phyloP scores from a whole-genome alignment of 2,113 vertebrate genomes.

The Corythornis vintsioides region DNA sequence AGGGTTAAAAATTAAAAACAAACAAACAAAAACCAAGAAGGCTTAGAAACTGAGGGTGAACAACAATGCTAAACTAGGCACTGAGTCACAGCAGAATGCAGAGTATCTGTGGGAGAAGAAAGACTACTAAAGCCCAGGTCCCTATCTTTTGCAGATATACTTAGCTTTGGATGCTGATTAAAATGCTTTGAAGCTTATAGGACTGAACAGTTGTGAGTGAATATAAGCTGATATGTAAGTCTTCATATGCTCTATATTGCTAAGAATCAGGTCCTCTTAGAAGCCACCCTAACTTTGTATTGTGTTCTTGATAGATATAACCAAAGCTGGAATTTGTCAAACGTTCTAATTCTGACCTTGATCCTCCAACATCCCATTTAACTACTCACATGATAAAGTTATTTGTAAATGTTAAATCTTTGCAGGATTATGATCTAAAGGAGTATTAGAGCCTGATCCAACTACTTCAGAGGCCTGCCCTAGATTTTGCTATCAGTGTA shows the following conservation, averaged over 20 bases:
- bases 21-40: background rate
- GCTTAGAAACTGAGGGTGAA: background rate
- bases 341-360: background rate
- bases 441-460: conserved; percentile 47
- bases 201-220: background rate
- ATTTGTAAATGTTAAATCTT: conserved; percentile 52
- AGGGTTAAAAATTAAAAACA: background rate
- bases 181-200: conserved; percentile 18
- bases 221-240: background rate
- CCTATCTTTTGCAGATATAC: background rate
- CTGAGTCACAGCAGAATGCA: background rate
- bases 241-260: background rate
- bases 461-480: conserved; percentile 49
- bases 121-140: background rate
- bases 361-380: conserved; percentile 12
- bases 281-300: background rate
- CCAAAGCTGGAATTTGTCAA: background rate
- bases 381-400: conserved; percentile 50
- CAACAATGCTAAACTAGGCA: background rate
- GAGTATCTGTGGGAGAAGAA: background rate
- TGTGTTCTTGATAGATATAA: background rate
- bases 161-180: background rate
- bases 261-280: background rate
- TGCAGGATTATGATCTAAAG: conserved; percentile 46
- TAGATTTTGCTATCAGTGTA: conserved; percentile 32